phyloP scores from a whole-genome alignment of 1,140 invertebrate genomes.

The Leptopilina boulardi region DNA sequence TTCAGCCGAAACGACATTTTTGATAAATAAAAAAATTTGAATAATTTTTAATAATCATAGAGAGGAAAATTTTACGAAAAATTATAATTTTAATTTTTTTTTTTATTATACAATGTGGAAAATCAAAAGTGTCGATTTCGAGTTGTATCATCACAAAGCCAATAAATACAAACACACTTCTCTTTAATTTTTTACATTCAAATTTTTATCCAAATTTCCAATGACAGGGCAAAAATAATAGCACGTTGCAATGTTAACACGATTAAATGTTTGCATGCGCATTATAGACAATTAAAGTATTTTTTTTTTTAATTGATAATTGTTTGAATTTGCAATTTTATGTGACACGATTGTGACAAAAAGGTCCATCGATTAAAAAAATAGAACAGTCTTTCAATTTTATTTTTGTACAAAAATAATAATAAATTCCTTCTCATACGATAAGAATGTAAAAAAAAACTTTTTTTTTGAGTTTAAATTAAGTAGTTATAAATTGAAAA shows the following conservation, averaged over 20 bases:
- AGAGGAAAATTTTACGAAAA: too few relatives aligned
- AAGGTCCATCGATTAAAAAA: background rate
- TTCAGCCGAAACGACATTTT: slow-evolving; percentile 8
- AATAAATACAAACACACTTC: background rate
- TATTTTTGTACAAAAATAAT: too few relatives aligned
- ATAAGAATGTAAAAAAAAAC: too few relatives aligned
- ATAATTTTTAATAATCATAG: too few relatives aligned
- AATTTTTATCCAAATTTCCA: background rate
- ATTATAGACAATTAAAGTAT: slow-evolving; percentile 6
- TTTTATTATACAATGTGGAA: too few relatives aligned
- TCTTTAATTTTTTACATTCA: slow-evolving; percentile 9
- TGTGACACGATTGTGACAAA: background rate
- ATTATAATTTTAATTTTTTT: too few relatives aligned
- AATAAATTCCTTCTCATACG: too few relatives aligned
- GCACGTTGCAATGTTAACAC: slow-evolving; percentile 6
- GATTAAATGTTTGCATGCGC: slow-evolving; percentile 11
- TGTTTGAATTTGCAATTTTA: background rate
- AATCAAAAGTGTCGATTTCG: slow-evolving; percentile 11
- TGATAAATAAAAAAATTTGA: background rate
- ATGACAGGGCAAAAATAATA: slow-evolving; percentile 16
- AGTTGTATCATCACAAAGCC: background rate
- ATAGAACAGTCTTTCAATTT: too few relatives aligned
- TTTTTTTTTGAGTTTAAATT: too few relatives aligned
- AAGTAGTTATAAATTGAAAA: too few relatives aligned
- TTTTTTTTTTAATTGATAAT: background rate